These are phyloP conservation scores for Diachrysia chrysitis DNA, from an alignment of 2,888 invertebrate species.

Conservation along the genomic window DNA sequence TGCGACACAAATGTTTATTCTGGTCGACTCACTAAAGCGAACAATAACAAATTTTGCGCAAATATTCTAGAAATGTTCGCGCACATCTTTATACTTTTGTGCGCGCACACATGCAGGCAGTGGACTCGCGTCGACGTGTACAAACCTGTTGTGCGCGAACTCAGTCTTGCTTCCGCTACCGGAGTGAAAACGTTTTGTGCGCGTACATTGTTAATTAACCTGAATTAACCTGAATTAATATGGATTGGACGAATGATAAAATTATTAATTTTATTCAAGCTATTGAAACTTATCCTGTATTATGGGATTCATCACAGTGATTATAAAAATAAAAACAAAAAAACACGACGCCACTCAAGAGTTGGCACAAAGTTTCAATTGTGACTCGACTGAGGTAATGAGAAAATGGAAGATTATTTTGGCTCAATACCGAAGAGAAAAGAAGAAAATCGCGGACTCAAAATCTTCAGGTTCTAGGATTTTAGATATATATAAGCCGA, in stretches of 20 bases:
- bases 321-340: conserved; percentile 50
- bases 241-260: conserved; percentile 38
- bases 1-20: conserved; percentile 47
- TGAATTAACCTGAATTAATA: conserved; percentile 43
- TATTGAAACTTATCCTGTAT: conserved; percentile 41
- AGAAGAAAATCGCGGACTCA: conserved; percentile 47
- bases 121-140: conserved; percentile 42
- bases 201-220: conserved; percentile 29
- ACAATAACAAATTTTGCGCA: no score
- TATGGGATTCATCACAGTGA: conserved; percentile 46
- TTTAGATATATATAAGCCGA: conserved; percentile 38
- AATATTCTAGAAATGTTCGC: no score
- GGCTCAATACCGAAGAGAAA: conserved; percentile 34
- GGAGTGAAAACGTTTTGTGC: conserved; percentile 38
- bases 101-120: conserved; percentile 47
- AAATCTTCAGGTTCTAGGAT: conserved; percentile 47
- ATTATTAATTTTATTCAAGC: conserved; percentile 45
- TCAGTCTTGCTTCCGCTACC: conserved; percentile 51
- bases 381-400: not conserved
- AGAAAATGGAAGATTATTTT: no score
- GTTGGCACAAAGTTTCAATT: conserved; percentile 42
- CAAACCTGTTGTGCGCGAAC: conserved; percentile 45
- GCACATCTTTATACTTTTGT: conserved; percentile 7
- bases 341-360: conserved; percentile 44
- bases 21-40: conserved; percentile 31